Evolutionary conservation across 2,113 vertebrate species (phyloP).

Genomic region (Petrocephalus microphthalmus): DNA sequence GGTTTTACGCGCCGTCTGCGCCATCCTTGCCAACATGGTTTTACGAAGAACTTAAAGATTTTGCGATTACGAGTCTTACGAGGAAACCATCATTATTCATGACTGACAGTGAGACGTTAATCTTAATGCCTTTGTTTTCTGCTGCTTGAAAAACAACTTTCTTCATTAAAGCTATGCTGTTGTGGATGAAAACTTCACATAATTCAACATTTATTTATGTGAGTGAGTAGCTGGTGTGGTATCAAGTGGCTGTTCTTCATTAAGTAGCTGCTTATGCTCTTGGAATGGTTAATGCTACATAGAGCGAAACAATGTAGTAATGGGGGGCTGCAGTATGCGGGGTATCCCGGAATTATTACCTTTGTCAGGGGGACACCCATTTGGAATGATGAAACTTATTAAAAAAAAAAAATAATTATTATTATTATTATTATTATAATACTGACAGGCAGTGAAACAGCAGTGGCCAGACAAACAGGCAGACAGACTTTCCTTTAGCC

Average conservation of each 20-base stretch:
- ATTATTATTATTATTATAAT: too few relatives aligned
- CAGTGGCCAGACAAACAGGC: neutral
- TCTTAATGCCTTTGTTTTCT: neutral
- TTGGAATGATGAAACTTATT: neutral
- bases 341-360: neutral
- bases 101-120: neutral
- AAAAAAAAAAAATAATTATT: too few relatives aligned
- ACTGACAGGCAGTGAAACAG: neutral
- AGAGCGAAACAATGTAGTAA: neutral
- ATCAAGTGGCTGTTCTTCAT: neutral
- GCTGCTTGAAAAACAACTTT: neutral
- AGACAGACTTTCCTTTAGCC: neutral
- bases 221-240: neutral
- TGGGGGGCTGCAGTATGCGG: neutral
- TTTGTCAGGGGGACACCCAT: slow-evolving; percentile 9
- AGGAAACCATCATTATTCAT: neutral
- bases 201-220: neutral
- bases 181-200: neutral
- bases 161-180: neutral
- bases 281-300: neutral
- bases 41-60: neutral
- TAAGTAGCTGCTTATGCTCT: neutral
- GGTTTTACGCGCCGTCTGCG: neutral
- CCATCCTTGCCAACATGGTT: neutral
- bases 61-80: neutral